Evolutionary conservation across 2,113 vertebrate genomes (phyloP), one percentile per base, ranked within the genome.

Genomic region (Rhinolophus ferrumequinum): DNA sequence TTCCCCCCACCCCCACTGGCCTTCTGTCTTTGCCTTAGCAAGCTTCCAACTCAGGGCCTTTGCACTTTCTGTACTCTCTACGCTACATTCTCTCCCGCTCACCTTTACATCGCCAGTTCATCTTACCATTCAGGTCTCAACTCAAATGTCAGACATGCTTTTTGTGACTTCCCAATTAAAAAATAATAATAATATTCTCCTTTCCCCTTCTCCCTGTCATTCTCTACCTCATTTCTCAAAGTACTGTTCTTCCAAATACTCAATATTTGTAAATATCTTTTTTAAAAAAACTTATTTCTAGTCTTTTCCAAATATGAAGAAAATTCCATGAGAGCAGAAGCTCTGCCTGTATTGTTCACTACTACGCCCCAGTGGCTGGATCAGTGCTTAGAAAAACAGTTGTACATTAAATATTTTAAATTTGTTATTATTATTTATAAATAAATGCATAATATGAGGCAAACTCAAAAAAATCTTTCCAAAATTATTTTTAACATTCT

Each of bases 401-500:
- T 62, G 54, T 30, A 88, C 26, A 83, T 14, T 72, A 91, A 77
- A 12, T 58, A 60, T 88, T 69, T 88, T 87, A 35, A 80, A 81
- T 47, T 41, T 47, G 28, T 14, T 82, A 50, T 64, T 75, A 54
- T 70, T 96, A 77, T 79, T 90, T 94, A 82, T 21, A 77, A 94
- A 60, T 89, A 33, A 76, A 66, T 88, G 30, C 70, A 58, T 70
- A 87, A 83, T 75, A 70, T 52, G 38, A 35, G 38, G 26, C 12
- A 82, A 76, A 81, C 8, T 41, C 30, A 69, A 33, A 62, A 64
- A 95, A 83, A 38, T 0, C 30, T 72, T 91, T 88, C 35, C 30
- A 90, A 54, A 88, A 89, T 91, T 21, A 73, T 69, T 86, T 77
- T 80, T 90, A 93, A 76, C 11, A 44, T 95, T 93, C 56, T 90